Evolutionary conservation across 2,113 vertebrate species (phyloP), one percentile per base, ranked within the genome.

Genomic region (Chionodraco myersi): DNA sequence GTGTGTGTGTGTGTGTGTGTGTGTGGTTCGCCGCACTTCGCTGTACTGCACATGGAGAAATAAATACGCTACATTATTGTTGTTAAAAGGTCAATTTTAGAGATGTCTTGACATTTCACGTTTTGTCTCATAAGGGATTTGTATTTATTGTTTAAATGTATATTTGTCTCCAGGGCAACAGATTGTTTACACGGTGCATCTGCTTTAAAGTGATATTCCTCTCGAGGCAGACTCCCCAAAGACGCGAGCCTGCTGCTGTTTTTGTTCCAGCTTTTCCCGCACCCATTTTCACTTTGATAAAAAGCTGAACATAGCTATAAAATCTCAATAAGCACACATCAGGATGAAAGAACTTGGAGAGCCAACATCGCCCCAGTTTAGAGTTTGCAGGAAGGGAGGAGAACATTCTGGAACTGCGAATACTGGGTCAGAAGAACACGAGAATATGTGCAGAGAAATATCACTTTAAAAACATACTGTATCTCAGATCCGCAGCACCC

Each of bases 171-270:
- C 77, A 90, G 86, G 78, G 80, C 82, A 85, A 72, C 26, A 80
- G 48, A 68, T 61, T 67, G 70, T 86, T 88, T 85, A 85, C 87
- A 83, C 61, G 77, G 65, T 83, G 69, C 13, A 57, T 36, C n/a
- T 36, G 34, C 23, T 84, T 83, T 77, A 72, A 88, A 86, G 88
- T 80, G 83, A 81, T 86, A 72, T 86, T 82, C 76, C 76, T 63
- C 74, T 16, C 0, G 66, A 61, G 81, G 36, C 36, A 41, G 36
- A 41, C 36, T 41, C 36, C 36, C 36, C 36, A 1, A 7, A 41
- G 36, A 41, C 7, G 36, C 18, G 10, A 30, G 26, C 26, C 26
- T 30, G 26, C 26, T 30, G 26, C 26, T 30, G 26, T 30, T 30
- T 30, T 30, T 30, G 26, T 30, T 30, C 26, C 26, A 30, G 26